phyloP scores from a whole-genome alignment of 1,140 invertebrate species.

The Listronotus bonariensis region DNA sequence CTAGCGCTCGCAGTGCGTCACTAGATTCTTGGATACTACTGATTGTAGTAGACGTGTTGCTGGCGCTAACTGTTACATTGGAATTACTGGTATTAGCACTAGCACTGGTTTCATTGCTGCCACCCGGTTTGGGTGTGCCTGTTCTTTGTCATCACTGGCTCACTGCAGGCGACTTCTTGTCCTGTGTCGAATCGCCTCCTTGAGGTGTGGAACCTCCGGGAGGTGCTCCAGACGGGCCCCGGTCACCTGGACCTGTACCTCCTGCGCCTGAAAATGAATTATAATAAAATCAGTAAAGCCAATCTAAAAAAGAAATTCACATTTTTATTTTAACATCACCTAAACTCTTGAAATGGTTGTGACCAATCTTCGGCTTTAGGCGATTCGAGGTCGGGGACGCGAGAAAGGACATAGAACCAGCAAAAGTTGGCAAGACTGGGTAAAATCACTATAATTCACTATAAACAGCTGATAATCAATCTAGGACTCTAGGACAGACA shows the following conservation, averaged over 20 bases:
- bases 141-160: conserved; percentile 66
- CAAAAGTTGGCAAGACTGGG: too few relatives aligned
- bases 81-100: conserved; percentile 6
- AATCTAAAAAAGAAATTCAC: too few relatives aligned
- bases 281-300: not conserved
- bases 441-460: too few relatives aligned
- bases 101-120: conserved; percentile 17
- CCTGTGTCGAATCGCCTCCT: conserved; percentile 64
- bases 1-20: not conserved
- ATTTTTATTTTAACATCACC: too few relatives aligned
- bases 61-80: not conserved
- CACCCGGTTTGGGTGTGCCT: conserved; percentile 33
- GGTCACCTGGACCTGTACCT: conserved; percentile 43
- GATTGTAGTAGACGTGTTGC: not conserved
- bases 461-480: too few relatives aligned
- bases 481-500: too few relatives aligned
- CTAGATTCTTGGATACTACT: not conserved
- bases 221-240: conserved; percentile 56
- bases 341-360: too few relatives aligned
- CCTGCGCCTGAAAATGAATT: conserved; percentile 44
- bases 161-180: conserved; percentile 81
- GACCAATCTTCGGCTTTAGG: too few relatives aligned
- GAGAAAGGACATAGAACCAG: too few relatives aligned
- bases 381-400: too few relatives aligned
- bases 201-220: conserved; percentile 67